These are phyloP conservation scores for Florisuga fusca DNA, from an alignment of 2,797 vertebrate genomes.

Conservation along the genomic window DNA sequence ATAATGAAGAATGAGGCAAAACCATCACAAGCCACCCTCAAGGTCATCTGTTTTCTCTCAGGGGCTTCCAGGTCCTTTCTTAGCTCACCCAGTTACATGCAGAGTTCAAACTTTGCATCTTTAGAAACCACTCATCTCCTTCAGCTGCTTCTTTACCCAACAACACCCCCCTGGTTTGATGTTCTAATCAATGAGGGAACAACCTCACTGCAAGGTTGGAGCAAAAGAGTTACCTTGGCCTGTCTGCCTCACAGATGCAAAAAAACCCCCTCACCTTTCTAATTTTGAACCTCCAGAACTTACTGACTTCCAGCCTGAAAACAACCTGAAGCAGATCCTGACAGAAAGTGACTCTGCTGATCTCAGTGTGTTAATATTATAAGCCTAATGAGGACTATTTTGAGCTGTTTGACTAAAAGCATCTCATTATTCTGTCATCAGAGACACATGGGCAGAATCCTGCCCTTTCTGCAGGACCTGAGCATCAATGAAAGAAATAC, in stretches of 20 bases:
- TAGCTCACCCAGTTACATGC: not conserved
- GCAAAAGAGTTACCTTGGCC: not conserved
- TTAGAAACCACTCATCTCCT: not conserved
- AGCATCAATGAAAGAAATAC: not conserved
- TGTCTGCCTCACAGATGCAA: not conserved
- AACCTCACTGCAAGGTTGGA: not conserved
- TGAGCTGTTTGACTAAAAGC: not conserved
- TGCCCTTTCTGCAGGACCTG: not conserved
- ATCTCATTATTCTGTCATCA: not conserved
- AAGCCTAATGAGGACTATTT: not conserved
- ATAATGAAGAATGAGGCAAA: not conserved
- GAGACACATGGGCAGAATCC: not conserved
- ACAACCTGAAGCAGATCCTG: not conserved
- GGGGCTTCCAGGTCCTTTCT: conserved; percentile 11
- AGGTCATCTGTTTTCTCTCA: conserved; percentile 9
- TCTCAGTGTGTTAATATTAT: not conserved
- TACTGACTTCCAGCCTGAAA: not conserved
- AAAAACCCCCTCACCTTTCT: not conserved
- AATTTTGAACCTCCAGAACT: not conserved
- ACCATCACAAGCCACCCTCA: not conserved
- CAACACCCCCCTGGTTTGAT: not conserved
- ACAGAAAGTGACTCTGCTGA: not conserved
- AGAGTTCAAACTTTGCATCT: not conserved
- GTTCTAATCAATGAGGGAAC: not conserved
- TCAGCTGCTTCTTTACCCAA: not conserved